phyloP scores from a whole-genome alignment of 2,888 invertebrate genomes.

The Tipula vernalis region DNA sequence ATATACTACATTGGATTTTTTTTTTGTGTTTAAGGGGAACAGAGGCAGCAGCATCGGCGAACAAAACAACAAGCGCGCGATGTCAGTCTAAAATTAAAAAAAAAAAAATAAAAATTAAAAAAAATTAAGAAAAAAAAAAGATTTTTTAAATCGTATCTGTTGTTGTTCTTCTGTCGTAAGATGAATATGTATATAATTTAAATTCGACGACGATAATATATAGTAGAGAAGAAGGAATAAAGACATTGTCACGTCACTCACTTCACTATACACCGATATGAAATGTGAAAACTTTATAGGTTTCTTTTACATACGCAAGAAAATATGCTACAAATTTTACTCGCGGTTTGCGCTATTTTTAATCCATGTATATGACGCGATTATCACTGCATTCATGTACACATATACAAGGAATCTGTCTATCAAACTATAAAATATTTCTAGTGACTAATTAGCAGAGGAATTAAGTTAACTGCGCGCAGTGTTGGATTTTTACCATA shows the following conservation, averaged over 20 bases:
- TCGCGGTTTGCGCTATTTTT: neutral
- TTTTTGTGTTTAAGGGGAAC: neutral
- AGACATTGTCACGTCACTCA: constrained; percentile 6
- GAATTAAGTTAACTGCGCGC: neutral
- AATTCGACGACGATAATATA: neutral
- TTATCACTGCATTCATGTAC: neutral
- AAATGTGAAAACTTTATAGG: neutral
- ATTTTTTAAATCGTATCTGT: neutral
- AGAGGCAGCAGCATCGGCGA: neutral
- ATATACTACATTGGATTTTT: neutral
- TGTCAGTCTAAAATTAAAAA: constrained; percentile 9
- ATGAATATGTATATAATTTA: neutral
- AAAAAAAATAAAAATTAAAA: neutral
- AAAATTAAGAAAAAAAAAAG: neutral
- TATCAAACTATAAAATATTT: neutral
- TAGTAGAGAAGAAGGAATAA: neutral
- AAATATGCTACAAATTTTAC: neutral
- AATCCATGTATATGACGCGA: neutral
- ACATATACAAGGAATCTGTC: neutral
- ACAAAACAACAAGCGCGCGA: constrained; percentile 1
- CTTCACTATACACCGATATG: neutral
- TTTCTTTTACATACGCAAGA: neutral
- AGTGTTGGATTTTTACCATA: neutral
- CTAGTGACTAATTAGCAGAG: neutral
- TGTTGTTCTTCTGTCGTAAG: neutral